A percentile compares a stretch with the other conserved stretches of the same genome.
These are phyloP conservation scores for Typhlichthys subterraneus DNA, from an alignment of 2,797 vertebrate species.

Conservation along the genomic window DNA sequence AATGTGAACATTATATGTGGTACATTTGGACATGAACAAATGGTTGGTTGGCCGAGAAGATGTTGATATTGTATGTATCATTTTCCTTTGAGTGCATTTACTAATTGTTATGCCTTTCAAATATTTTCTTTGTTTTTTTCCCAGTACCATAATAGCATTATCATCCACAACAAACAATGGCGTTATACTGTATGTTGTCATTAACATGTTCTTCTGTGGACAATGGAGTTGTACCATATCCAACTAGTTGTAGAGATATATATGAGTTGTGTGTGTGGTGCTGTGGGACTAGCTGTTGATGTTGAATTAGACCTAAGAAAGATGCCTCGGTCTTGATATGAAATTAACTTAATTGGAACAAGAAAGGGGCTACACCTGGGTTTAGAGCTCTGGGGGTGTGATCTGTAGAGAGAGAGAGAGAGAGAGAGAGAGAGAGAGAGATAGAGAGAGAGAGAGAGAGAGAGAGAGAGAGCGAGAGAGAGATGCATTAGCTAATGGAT, in stretches of 20 bases:
- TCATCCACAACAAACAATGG: too few species aligned
- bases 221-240: background rate
- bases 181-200: too few species aligned
- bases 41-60: too few species aligned
- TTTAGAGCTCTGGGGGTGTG: conserved; percentile 67
- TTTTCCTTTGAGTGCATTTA: too few species aligned
- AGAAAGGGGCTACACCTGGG: conserved; percentile 34
- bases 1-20: too few species aligned
- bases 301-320: too few species aligned
- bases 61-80: too few species aligned
- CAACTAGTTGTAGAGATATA: background rate
- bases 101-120: too few species aligned
- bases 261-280: background rate
- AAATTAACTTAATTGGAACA: conserved; percentile 60
- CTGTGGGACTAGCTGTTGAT: background rate
- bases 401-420: conserved; percentile 55
- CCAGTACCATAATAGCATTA: too few species aligned
- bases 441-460: background rate
- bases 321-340: background rate
- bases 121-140: too few species aligned
- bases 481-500: too few species aligned
- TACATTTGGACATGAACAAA: too few species aligned
- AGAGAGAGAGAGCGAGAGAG: background rate
- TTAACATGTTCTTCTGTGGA: background rate
- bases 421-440: conserved; percentile 40